Evolutionary conservation across 2,113 vertebrate species (phyloP).

Genomic region (Brachirus orientalis): DNA sequence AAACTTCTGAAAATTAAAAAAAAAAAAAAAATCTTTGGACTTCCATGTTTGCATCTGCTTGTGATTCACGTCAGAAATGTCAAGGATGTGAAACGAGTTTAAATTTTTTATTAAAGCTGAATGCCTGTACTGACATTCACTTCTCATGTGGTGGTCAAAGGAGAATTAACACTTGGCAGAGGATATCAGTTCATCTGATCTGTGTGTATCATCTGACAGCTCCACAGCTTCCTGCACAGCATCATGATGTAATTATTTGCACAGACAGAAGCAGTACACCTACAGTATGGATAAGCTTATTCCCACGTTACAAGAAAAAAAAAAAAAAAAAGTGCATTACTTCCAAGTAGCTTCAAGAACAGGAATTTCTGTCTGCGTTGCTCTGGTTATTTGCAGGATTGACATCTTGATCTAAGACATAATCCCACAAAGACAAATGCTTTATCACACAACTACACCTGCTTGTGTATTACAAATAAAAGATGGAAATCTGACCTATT

Average conservation of each 20-base stretch:
- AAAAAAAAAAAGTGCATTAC: background rate
- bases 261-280: background rate
- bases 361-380: background rate
- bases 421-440: background rate
- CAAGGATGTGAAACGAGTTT: background rate
- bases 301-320: too few relatives aligned
- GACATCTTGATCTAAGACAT: constrained; percentile 2
- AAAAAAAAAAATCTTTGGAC: too few relatives aligned
- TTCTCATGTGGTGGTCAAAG: background rate
- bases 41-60: too few relatives aligned
- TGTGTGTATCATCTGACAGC: background rate
- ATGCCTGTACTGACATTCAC: constrained; percentile 1
- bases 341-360: background rate
- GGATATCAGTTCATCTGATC: constrained; percentile 15
- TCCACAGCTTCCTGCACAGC: background rate
- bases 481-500: background rate
- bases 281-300: background rate
- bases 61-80: background rate
- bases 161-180: constrained; percentile 13
- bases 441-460: background rate
- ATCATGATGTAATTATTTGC: constrained; percentile 7
- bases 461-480: background rate
- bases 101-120: constrained; percentile 2
- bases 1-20: too few relatives aligned
- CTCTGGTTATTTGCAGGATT: background rate